A percentile compares a stretch with the other conserved stretches of the same genome.
phyloP scores from a whole-genome alignment of 2,797 vertebrate species.

The Psittacula echo region DNA sequence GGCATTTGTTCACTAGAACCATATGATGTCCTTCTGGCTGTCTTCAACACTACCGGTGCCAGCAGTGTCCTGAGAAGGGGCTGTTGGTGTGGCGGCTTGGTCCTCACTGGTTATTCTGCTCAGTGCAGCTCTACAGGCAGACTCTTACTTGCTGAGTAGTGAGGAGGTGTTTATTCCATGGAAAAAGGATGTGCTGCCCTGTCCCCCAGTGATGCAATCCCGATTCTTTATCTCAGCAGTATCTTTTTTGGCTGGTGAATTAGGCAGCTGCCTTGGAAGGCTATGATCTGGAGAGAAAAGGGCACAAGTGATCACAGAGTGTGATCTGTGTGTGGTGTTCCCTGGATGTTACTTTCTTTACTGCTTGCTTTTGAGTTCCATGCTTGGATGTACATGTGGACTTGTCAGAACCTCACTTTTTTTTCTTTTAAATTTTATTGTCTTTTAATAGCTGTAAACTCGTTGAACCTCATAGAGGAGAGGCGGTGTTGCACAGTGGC shows the following conservation, averaged over 20 bases:
- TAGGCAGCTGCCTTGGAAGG: background rate
- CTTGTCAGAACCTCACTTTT: background rate
- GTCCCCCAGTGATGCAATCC: background rate
- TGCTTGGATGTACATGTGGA: background rate
- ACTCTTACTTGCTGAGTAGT: accelerated
- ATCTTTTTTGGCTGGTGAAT: background rate
- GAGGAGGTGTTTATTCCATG: background rate
- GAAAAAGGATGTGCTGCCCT: background rate
- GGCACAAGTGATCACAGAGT: accelerated
- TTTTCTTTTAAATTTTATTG: background rate
- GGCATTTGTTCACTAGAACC: background rate
- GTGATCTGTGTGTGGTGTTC: background rate
- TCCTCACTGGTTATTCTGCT: accelerated
- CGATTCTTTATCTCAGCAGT: background rate
- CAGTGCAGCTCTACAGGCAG: background rate
- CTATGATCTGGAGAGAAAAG: background rate
- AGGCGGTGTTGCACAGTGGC: background rate
- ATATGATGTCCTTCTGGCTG: too few species aligned
- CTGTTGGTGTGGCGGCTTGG: accelerated
- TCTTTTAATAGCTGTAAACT: background rate
- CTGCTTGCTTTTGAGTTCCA: accelerated
- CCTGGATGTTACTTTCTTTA: accelerated
- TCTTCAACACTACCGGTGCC: background rate
- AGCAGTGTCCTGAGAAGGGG: background rate
- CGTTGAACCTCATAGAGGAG: background rate